phyloP scores from a whole-genome alignment of 92 coral and sea anemone species.

The Palythoa grandis region DNA sequence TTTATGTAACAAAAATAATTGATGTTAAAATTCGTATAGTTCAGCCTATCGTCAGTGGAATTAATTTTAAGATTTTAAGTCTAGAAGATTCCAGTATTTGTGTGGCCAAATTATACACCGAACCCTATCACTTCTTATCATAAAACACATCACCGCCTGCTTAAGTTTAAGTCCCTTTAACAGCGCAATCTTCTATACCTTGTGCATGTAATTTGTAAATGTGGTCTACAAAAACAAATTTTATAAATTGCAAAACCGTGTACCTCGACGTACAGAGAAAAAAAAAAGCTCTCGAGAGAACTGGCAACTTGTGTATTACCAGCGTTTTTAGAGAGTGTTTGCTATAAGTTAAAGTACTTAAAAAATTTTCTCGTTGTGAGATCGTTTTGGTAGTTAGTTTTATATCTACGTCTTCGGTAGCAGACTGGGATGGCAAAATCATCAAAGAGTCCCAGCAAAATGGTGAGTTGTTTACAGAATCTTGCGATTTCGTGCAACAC shows the following conservation, averaged over 20 bases:
- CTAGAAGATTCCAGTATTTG: background rate
- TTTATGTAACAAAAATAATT: background rate
- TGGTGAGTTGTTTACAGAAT: constrained; percentile 3
- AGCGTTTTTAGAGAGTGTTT: no score
- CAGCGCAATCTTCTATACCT: no score
- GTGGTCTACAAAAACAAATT: no score
- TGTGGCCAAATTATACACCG: no score
- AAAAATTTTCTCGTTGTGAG: background rate
- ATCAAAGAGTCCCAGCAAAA: background rate
- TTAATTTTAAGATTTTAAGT: background rate
- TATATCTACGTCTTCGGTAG: background rate
- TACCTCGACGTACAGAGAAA: no score
- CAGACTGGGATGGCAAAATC: constrained; percentile 4
- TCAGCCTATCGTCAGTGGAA: background rate
- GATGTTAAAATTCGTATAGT: no score
- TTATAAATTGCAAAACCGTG: no score
- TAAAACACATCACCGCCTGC: background rate
- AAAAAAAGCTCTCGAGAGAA: no score
- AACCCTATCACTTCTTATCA: background rate
- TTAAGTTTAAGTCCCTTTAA: background rate
- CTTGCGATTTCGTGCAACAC: background rate
- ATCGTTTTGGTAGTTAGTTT: background rate
- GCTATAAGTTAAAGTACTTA: background rate
- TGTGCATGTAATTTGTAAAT: background rate
- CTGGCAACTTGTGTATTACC: no score